These are phyloP conservation scores for Dioctria linearis DNA, from an alignment of 2,888 invertebrate genomes.

Conservation along the genomic window DNA sequence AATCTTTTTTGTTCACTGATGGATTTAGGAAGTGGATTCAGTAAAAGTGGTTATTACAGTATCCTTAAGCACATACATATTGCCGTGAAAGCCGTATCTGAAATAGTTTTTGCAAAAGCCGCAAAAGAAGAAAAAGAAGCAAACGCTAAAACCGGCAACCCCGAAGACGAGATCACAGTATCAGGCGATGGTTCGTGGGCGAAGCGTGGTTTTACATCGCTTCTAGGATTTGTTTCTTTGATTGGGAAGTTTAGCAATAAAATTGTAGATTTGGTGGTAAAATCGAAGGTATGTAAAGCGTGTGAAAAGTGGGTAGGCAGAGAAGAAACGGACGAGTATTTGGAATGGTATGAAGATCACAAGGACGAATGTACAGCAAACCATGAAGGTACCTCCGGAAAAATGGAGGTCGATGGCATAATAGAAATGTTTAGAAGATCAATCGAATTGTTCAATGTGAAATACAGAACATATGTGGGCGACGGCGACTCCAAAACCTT, in stretches of 20 bases:
- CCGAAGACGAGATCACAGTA: conserved; percentile 16
- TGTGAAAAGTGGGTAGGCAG: neutral
- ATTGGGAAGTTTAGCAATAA: conserved; percentile 27
- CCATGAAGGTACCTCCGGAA: conserved; percentile 6
- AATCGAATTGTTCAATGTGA: too few relatives aligned
- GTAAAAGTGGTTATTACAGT: neutral
- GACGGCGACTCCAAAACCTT: too few relatives aligned
- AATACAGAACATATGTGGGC: too few relatives aligned
- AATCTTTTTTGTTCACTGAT: too few relatives aligned
- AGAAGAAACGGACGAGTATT: conserved; percentile 7
- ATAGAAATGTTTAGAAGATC: conserved; percentile 37
- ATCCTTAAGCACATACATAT: too few relatives aligned
- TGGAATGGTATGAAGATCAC: neutral
- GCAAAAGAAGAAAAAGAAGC: neutral
- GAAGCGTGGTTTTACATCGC: conserved; percentile 33
- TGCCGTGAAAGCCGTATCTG: too few relatives aligned
- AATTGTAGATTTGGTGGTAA: conserved; percentile 3
- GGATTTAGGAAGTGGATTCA: neutral
- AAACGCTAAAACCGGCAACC: conserved; percentile 16
- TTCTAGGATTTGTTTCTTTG: conserved; percentile 30
- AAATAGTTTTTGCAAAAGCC: neutral
- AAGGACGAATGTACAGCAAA: conserved; percentile 1
- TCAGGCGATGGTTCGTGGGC: conserved; percentile 42
- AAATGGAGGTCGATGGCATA: conserved; percentile 45
- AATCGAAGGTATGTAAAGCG: neutral